phyloP scores from a whole-genome alignment of 2,113 vertebrate species.

The Hyperopisus bebe region DNA sequence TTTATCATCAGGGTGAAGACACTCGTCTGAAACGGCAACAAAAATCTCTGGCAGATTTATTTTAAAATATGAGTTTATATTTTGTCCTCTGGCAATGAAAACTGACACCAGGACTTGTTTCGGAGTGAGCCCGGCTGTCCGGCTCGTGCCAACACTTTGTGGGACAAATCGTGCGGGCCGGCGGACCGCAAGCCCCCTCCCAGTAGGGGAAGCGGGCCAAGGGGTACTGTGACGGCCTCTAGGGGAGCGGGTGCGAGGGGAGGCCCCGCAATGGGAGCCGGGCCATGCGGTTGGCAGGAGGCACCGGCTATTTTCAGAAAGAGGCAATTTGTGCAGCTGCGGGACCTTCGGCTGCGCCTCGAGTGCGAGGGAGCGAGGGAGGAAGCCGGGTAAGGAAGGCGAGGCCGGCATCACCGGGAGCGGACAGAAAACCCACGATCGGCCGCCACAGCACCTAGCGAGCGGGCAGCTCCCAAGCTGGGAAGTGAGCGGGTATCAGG shows the following conservation, averaged over 20 bases:
- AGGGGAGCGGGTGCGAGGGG: not conserved
- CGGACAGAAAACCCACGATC: not conserved
- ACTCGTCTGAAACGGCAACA: not conserved
- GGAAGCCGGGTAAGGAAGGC: not conserved
- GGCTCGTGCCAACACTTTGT: not conserved
- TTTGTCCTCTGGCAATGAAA: not conserved
- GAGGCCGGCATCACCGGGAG: slow-evolving; percentile 2
- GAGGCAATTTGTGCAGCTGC: slow-evolving; percentile 56
- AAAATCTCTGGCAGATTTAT: slow-evolving; percentile 15
- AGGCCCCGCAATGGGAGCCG: slow-evolving; percentile 47
- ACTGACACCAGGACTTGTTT: not conserved
- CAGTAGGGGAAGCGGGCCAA: not conserved
- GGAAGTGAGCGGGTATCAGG: not conserved
- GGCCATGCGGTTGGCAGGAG: slow-evolving; percentile 49
- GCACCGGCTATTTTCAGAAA: slow-evolving; percentile 59
- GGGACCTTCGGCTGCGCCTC: slow-evolving; percentile 43
- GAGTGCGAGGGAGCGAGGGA: not conserved
- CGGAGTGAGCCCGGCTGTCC: not conserved
- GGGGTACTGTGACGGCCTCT: not conserved
- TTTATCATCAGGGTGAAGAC: slow-evolving; percentile 3
- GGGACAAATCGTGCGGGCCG: not conserved
- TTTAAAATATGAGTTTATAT: slow-evolving; percentile 20
- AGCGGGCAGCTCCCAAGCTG: not conserved
- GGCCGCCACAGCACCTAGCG: not conserved
- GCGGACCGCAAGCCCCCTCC: not conserved